phyloP scores from a whole-genome alignment of 2,888 invertebrate species.

The Idaea biselata region DNA sequence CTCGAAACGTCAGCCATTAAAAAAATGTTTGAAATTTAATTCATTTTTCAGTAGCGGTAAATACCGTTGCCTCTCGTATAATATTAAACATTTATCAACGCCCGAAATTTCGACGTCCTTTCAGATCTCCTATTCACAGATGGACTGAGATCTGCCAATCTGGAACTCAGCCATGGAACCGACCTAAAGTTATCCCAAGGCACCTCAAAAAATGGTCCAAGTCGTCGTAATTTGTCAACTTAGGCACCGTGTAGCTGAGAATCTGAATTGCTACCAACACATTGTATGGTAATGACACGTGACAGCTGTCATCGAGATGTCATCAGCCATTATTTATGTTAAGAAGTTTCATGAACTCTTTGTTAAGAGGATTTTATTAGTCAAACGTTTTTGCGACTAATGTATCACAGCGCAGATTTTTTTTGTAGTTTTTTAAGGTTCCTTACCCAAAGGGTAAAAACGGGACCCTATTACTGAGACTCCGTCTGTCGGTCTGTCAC shows the following conservation, averaged over 20 bases:
- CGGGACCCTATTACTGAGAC: too few relatives aligned
- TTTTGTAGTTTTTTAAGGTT: not conserved
- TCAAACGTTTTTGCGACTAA: not conserved
- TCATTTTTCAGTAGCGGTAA: too few relatives aligned
- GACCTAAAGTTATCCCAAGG: not conserved
- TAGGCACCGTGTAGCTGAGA: not conserved
- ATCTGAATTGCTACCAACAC: conserved; percentile 59
- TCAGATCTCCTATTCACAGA: too few relatives aligned
- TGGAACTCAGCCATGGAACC: not conserved
- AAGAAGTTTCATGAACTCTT: conserved; percentile 29
- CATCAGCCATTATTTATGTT: conserved; percentile 24
- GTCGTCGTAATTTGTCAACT: not conserved
- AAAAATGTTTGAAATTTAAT: too few relatives aligned
- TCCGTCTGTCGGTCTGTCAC: too few relatives aligned
- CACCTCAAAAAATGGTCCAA: too few relatives aligned
- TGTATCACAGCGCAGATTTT: not conserved
- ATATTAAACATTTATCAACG: too few relatives aligned
- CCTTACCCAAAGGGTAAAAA: too few relatives aligned
- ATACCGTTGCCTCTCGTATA: too few relatives aligned
- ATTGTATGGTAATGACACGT: conserved; percentile 73
- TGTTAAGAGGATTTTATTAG: conserved; percentile 29
- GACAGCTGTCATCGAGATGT: conserved; percentile 48
- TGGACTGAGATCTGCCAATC: not conserved
- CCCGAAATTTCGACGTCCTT: too few relatives aligned
- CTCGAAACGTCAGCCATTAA: too few relatives aligned